Conservation (phyloP, 2,888 invertebrate genomes). For the Prosopocoilus inquinatus region DNA sequence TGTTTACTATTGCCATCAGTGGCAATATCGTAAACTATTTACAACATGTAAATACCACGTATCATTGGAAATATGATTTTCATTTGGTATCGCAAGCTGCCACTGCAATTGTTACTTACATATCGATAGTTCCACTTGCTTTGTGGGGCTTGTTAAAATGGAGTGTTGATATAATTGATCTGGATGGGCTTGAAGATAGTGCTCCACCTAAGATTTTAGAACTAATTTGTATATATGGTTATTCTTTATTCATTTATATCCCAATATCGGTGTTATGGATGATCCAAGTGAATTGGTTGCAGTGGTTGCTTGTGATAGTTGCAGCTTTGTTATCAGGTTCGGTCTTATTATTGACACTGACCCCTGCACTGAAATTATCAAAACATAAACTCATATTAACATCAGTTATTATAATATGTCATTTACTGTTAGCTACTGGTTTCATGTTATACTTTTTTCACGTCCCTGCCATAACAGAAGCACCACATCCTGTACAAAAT, state of each 20-base stretch:
- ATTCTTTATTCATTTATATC: constrained; percentile 90
- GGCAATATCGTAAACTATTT: constrained; percentile 92
- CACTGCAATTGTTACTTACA: constrained; percentile 84
- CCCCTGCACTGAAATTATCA: constrained; percentile 70
- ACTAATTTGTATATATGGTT: constrained; percentile 91
- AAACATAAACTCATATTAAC: constrained; percentile 64
- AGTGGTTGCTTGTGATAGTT: constrained; percentile 82
- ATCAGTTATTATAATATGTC: constrained; percentile 69
- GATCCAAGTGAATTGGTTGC: constrained; percentile 75
- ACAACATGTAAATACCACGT: constrained; percentile 65
- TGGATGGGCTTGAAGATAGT: constrained; percentile 65
- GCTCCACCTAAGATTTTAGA: constrained; percentile 73
- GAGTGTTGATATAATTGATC: constrained; percentile 61
- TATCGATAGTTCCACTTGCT: constrained; percentile 78
- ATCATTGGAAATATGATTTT: constrained; percentile 91
- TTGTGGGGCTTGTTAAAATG: constrained; percentile 87
- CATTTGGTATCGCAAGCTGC: constrained; percentile 90
- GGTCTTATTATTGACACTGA: constrained; percentile 78
- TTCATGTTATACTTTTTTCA: constrained; percentile 85
- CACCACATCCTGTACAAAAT: neutral
- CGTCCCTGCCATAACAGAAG: constrained; percentile 46
- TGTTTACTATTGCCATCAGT: constrained; percentile 92
- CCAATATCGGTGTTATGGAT: constrained; percentile 93
- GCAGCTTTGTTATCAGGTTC: constrained; percentile 83
- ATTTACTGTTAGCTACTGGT: constrained; percentile 79